phyloP scores from a whole-genome alignment of 2,888 invertebrate genomes.

The Caradrina kadenii region DNA sequence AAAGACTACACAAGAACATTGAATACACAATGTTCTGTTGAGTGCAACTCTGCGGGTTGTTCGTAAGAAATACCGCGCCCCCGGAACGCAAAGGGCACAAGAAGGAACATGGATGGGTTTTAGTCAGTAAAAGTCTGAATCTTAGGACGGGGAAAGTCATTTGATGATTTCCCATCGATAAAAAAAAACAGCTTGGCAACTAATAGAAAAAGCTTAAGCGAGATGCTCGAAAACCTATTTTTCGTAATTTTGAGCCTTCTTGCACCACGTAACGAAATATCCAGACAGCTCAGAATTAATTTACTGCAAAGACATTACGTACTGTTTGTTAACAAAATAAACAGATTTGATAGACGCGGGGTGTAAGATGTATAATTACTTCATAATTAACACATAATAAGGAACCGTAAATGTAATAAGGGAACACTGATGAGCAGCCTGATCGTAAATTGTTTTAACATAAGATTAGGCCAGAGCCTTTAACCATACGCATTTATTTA shows the following conservation, averaged over 20 bases:
- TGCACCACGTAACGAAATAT: neutral
- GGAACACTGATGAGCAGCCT: constrained; percentile 47
- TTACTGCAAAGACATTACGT: constrained; percentile 12
- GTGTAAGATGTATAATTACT: constrained; percentile 51
- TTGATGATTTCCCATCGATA: no score
- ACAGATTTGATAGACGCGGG: constrained; percentile 47
- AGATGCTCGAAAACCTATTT: neutral
- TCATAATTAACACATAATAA: constrained; percentile 63
- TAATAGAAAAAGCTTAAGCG: no score
- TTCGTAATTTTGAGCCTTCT: neutral
- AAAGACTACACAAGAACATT: no score
- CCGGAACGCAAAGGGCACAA: no score
- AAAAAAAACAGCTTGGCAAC: no score
- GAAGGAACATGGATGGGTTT: no score
- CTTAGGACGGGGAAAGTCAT: no score
- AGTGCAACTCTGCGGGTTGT: no score
- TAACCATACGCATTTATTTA: no score
- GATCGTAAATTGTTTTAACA: constrained; percentile 58
- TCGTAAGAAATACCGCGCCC: no score
- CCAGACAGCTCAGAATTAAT: constrained; percentile 23
- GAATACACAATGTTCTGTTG: no score
- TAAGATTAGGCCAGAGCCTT: constrained; percentile 24
- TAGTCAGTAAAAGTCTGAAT: no score
- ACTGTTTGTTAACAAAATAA: constrained; percentile 32
- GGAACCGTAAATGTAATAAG: constrained; percentile 33